phyloP scores from a whole-genome alignment of 2,797 vertebrate species.

The Anniella stebbinsi region DNA sequence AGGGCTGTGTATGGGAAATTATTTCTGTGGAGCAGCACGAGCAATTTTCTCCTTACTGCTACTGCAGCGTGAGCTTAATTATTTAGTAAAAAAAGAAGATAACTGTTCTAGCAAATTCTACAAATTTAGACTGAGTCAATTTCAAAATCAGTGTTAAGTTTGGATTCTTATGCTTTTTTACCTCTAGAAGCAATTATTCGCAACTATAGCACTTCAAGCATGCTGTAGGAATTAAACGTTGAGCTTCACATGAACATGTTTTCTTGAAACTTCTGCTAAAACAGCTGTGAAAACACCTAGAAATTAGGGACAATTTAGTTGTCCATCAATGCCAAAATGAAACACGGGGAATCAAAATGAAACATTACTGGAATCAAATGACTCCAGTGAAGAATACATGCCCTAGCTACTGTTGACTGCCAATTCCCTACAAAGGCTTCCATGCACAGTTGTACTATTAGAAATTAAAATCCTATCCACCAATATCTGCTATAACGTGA shows the following conservation, averaged over 20 bases:
- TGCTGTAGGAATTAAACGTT: slow-evolving; percentile 45
- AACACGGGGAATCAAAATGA: background rate
- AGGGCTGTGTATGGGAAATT: background rate
- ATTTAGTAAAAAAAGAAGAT: background rate
- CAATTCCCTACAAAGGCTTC: slow-evolving; percentile 37
- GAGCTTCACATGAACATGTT: slow-evolving; percentile 6
- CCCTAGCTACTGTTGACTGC: slow-evolving; percentile 14
- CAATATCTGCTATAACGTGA: slow-evolving; percentile 26
- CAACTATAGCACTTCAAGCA: slow-evolving; percentile 13
- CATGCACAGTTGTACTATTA: slow-evolving; percentile 25
- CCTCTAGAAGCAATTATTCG: slow-evolving; percentile 49
- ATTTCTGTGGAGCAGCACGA: background rate
- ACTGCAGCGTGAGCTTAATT: background rate
- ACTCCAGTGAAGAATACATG: slow-evolving; percentile 20
- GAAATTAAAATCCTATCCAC: background rate
- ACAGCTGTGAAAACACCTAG: background rate
- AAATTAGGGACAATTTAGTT: background rate
- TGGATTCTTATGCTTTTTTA: slow-evolving; percentile 26
- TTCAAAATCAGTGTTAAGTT: slow-evolving; percentile 31
- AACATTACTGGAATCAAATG: slow-evolving; percentile 42
- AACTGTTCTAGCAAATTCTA: background rate
- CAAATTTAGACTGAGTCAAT: background rate
- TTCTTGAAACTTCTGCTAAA: slow-evolving; percentile 43
- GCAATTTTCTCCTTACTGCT: background rate
- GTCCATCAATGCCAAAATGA: background rate